phyloP scores from a whole-genome alignment of 2,113 vertebrate genomes.

The Prinia subflava region DNA sequence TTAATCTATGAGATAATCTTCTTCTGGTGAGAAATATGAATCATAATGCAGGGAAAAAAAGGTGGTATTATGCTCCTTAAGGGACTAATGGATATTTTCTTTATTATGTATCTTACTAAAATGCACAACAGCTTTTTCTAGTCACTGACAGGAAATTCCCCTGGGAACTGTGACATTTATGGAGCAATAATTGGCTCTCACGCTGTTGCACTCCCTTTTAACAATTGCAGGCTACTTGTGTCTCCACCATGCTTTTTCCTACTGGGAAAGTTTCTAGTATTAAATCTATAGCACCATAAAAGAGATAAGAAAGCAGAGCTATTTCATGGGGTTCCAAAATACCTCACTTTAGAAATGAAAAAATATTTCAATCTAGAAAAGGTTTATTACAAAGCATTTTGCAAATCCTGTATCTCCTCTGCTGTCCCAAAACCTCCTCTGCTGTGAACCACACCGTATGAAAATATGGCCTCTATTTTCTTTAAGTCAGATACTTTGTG shows the following conservation, averaged over 20 bases:
- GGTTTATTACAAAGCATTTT: background rate
- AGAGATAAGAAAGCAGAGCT: background rate
- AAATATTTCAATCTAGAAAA: background rate
- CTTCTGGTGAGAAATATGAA: background rate
- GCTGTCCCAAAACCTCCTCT: background rate
- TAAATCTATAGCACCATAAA: background rate
- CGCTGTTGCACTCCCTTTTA: background rate
- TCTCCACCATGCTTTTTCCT: background rate
- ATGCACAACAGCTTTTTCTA: background rate
- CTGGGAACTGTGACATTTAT: background rate
- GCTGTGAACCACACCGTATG: background rate
- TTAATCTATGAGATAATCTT: slow-evolving; percentile 28
- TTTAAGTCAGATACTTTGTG: background rate
- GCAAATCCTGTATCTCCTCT: background rate
- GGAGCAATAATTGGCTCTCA: background rate
- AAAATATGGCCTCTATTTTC: background rate
- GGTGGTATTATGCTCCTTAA: background rate
- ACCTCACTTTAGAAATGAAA: background rate
- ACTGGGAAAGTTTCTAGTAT: background rate
- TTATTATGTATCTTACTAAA: background rate
- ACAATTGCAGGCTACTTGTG: background rate
- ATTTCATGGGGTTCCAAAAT: background rate
- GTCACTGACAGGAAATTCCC: background rate
- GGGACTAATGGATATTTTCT: background rate
- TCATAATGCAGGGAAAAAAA: background rate